Evolutionary conservation across 2,888 invertebrate species (phyloP).

Genomic region (Chouioia cunea): DNA sequence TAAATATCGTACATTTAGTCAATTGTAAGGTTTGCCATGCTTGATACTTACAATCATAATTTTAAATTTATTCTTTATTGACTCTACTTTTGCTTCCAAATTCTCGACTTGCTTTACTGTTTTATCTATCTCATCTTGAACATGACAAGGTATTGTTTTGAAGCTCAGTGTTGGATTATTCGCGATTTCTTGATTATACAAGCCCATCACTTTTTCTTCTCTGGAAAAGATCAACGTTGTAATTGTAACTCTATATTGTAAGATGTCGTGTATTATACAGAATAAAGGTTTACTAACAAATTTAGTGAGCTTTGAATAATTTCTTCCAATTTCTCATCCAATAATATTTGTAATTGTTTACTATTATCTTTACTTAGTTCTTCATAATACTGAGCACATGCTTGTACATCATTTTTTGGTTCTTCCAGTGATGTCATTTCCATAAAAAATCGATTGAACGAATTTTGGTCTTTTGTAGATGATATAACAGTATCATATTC

Average conservation of each 20-base stretch:
- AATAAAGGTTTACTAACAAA: conserved; percentile 49
- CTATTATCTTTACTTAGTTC: conserved; percentile 54
- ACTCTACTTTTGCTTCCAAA: conserved; percentile 53
- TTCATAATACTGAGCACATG: conserved; percentile 54
- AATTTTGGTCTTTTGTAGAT: conserved; percentile 53
- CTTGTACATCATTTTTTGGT: conserved; percentile 49
- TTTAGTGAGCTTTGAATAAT: conserved; percentile 44
- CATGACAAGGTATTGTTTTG: conserved; percentile 52
- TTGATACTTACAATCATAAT: conserved; percentile 57
- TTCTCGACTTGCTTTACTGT: conserved; percentile 50
- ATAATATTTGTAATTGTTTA: conserved; percentile 50
- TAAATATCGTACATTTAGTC: conserved; percentile 15
- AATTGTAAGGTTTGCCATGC: conserved; percentile 1
- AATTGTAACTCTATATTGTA: conserved; percentile 1
- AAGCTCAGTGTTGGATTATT: conserved; percentile 57
- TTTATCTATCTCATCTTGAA: conserved; percentile 52
- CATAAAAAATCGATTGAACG: conserved; percentile 58
- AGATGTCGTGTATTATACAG: background rate
- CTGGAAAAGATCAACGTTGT: conserved; percentile 51
- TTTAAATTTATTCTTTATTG: conserved; percentile 59
- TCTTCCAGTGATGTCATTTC: conserved; percentile 54
- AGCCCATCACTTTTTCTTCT: conserved; percentile 51
- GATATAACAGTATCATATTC: conserved; percentile 52
- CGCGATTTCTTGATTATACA: conserved; percentile 55
- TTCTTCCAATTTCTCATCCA: conserved; percentile 50